These are phyloP conservation scores for Pholis gunnellus DNA, from an alignment of 2,113 vertebrate species.

Conservation along the genomic window DNA sequence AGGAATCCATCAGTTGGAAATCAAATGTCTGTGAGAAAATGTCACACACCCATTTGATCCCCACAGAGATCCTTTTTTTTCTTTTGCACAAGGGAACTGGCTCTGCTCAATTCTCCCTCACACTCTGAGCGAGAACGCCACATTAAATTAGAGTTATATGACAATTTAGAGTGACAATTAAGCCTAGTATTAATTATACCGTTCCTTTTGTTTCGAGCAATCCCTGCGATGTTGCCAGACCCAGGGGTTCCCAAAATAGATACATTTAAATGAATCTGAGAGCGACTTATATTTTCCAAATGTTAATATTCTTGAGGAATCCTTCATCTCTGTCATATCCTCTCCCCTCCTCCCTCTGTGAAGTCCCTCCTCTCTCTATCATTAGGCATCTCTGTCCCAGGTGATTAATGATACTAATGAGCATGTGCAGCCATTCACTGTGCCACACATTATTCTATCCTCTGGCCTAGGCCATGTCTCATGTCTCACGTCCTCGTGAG, in stretches of 20 bases:
- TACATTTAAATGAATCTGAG: conserved; percentile 54
- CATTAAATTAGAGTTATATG: conserved; percentile 61
- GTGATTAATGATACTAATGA: conserved; percentile 84
- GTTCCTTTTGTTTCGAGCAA: conserved; percentile 63
- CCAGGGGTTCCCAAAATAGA: conserved; percentile 57
- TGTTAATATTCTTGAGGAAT: conserved; percentile 70
- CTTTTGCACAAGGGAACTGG: conserved; percentile 42
- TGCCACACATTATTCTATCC: conserved; percentile 74
- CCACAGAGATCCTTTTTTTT: conserved; percentile 47
- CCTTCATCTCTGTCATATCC: conserved; percentile 70
- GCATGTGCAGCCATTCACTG: conserved; percentile 79
- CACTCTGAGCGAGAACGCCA: conserved; percentile 41
- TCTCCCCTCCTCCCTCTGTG: conserved; percentile 44
- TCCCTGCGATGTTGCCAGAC: conserved; percentile 45
- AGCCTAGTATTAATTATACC: conserved; percentile 66
- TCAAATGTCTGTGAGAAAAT: conserved; percentile 72
- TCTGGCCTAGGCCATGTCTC: conserved; percentile 70
- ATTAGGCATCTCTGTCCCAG: conserved; percentile 75
- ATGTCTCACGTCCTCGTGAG: conserved; percentile 68
- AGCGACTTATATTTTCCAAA: conserved; percentile 59
- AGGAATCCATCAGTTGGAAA: conserved; percentile 57
- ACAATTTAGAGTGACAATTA: conserved; percentile 67
- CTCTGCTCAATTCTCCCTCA: conserved; percentile 48
- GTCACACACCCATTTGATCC: conserved; percentile 63
- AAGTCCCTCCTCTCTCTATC: conserved; percentile 73